Evolutionary conservation across 2,113 vertebrate species (phyloP).

Genomic region (Colistium nudipinnis): DNA sequence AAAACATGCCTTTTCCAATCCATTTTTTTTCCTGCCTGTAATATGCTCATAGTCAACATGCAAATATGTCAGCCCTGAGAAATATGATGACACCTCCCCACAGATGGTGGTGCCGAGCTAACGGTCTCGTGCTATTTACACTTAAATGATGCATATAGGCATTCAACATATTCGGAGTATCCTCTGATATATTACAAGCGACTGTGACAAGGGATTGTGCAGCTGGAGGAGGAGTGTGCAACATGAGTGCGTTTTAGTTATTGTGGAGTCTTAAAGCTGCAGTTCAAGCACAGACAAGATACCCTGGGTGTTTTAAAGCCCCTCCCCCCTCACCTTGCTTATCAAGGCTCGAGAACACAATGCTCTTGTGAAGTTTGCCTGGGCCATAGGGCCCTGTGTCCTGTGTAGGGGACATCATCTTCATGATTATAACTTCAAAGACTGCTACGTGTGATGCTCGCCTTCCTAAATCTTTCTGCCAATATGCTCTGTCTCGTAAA

Average conservation of each 20-base stretch:
- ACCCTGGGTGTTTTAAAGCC: constrained; percentile 40
- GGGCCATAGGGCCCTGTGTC: constrained; percentile 55
- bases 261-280: constrained; percentile 28
- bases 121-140: background rate
- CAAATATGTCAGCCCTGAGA: background rate
- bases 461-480: constrained; percentile 67
- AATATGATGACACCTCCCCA: background rate
- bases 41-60: background rate
- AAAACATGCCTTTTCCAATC: too few species aligned
- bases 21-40: background rate
- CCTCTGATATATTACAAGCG: background rate
- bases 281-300: constrained; percentile 52
- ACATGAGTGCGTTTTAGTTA: constrained; percentile 18
- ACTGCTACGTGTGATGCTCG: constrained; percentile 38
- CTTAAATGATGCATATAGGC: background rate
- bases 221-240: constrained; percentile 1
- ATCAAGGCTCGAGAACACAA: constrained; percentile 48
- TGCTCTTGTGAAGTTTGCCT: constrained; percentile 49
- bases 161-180: background rate
- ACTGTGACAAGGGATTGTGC: background rate
- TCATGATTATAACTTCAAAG: constrained; percentile 61
- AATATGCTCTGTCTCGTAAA: constrained; percentile 58
- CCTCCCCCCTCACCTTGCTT: constrained; percentile 33
- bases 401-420: constrained; percentile 52
- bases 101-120: background rate